phyloP scores from a whole-genome alignment of 1,140 invertebrate species.

The Phenacoccus solenopsis region DNA sequence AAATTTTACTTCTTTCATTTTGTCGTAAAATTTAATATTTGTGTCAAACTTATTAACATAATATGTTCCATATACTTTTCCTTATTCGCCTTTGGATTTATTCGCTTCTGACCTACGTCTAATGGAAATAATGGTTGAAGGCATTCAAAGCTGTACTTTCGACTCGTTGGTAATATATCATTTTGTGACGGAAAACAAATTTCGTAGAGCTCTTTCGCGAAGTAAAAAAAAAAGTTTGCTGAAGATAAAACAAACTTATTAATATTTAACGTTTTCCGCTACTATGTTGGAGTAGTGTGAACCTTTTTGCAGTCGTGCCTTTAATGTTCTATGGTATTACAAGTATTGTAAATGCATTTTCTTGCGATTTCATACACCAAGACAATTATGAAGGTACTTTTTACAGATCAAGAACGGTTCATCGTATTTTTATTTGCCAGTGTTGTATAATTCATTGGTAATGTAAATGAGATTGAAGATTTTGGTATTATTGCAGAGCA shows the following conservation, averaged over 20 bases:
- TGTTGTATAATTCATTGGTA: too few species aligned
- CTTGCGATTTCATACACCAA: too few species aligned
- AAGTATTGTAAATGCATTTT: too few species aligned
- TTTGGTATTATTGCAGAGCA: too few species aligned
- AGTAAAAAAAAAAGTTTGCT: neutral
- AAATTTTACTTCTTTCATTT: neutral
- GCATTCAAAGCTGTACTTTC: neutral
- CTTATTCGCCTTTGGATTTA: neutral
- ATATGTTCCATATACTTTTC: neutral
- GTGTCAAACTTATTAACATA: neutral
- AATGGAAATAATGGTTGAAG: neutral
- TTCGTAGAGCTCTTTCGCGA: neutral
- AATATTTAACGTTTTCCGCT: neutral
- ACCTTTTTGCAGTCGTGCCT: neutral
- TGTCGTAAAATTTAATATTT: neutral
- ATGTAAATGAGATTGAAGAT: too few species aligned
- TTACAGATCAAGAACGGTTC: too few species aligned
- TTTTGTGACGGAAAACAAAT: neutral
- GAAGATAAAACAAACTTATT: neutral
- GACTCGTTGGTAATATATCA: neutral
- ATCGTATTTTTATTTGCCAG: too few species aligned
- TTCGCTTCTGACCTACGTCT: neutral
- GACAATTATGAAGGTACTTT: too few species aligned
- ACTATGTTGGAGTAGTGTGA: neutral
- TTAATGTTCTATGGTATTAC: too few species aligned